Evolutionary conservation across 92 coral and sea anemone species (phyloP).

Genomic region (Palythoa grandiflora): DNA sequence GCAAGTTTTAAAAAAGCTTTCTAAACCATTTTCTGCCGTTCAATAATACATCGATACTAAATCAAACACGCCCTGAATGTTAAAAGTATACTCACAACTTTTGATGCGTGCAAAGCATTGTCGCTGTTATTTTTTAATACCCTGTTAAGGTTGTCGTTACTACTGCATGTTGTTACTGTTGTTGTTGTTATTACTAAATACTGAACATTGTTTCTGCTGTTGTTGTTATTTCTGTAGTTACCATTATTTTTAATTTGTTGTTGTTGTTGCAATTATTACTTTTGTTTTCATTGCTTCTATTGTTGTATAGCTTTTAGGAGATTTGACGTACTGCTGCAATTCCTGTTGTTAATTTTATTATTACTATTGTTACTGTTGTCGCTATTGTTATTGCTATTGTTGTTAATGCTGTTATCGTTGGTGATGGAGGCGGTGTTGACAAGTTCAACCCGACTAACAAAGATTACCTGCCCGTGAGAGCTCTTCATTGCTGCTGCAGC

Average conservation of each 20-base stretch:
- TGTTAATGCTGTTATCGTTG: neutral
- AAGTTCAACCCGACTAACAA: neutral
- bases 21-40: no score
- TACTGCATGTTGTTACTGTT: neutral
- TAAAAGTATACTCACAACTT: no score
- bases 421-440: neutral
- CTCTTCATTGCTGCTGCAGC: slow-evolving; percentile 68
- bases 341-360: neutral
- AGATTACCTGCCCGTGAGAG: slow-evolving; percentile 71
- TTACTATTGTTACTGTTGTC: neutral
- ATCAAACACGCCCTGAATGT: no score
- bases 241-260: no score
- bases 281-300: no score
- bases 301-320: no score
- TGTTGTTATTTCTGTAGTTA: neutral
- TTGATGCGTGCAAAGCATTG: no score
- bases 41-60: no score
- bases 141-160: neutral
- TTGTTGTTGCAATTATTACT: neutral
- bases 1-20: no score
- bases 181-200: no score
- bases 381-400: neutral
- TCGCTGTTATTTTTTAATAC: no score
- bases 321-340: neutral
- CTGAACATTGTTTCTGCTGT: no score